Conservation (phyloP, 2,797 vertebrate species). For the Thunnus albacares region DNA sequence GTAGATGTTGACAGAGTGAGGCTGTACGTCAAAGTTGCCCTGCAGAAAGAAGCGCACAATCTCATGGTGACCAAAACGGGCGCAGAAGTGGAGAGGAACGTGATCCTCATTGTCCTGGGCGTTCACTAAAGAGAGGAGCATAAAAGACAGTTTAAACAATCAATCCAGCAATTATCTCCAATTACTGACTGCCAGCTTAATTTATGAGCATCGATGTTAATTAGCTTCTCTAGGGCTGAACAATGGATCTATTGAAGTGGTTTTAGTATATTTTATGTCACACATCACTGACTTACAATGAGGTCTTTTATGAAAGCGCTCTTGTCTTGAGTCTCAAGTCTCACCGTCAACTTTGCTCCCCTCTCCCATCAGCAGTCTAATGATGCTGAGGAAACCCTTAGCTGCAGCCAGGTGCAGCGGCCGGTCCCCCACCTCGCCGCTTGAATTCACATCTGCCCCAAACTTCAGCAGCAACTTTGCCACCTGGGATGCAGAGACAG, state of each 20-base stretch:
- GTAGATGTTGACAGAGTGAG: constrained; percentile 95
- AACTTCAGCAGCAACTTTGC: constrained; percentile 93
- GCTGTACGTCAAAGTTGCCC: constrained; percentile 88
- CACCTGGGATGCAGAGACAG: constrained; percentile 79
- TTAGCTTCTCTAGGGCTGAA: not conserved
- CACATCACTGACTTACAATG: not conserved
- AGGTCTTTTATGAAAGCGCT: not conserved
- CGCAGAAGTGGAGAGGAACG: constrained; percentile 94
- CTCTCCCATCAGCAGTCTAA: constrained; percentile 91
- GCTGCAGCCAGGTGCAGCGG: constrained; percentile 95
- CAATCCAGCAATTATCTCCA: not conserved
- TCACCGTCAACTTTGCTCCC: constrained; percentile 92
- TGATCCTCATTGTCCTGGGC: constrained; percentile 96
- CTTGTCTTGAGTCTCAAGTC: constrained; percentile 17
- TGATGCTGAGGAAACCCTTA: constrained; percentile 92
- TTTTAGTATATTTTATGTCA: not conserved
- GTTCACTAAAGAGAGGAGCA: constrained; percentile 85
- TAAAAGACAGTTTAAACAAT: not conserved
- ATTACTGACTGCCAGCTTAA: not conserved
- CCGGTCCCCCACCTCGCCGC: constrained; percentile 94
- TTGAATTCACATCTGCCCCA: constrained; percentile 92
- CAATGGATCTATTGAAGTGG: not conserved
- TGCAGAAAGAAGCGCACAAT: constrained; percentile 91
- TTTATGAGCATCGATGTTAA: not conserved
- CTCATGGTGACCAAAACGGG: constrained; percentile 92